Percentiles rank a stretch among this genome's conserved stretches.
Conservation (phyloP, 2,113 vertebrate species). For the Probosciger aterrimus region DNA sequence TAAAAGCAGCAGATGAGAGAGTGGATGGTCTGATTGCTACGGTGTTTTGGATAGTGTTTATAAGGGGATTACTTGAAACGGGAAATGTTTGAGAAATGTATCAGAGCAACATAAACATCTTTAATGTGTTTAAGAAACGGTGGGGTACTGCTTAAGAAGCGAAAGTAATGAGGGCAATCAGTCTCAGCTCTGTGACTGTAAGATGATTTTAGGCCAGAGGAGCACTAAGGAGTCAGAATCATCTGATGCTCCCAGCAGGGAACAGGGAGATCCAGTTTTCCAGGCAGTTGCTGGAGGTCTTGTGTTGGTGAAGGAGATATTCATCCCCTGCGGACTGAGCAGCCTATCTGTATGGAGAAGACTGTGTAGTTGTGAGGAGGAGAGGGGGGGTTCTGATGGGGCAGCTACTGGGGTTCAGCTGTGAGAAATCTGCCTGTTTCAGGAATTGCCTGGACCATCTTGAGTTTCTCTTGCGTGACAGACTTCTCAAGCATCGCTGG, state of each 20-base stretch:
- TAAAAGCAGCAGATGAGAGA: background rate
- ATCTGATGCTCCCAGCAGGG: background rate
- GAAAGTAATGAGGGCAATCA: background rate
- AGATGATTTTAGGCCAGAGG: background rate
- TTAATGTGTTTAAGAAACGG: background rate
- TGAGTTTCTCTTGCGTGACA: conserved; percentile 45
- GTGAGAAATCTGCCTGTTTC: conserved; percentile 1
- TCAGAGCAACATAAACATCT: background rate
- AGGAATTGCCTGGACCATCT: conserved; percentile 34
- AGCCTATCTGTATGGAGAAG: background rate
- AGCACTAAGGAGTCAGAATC: background rate
- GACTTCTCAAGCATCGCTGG: conserved; percentile 50
- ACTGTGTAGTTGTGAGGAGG: background rate
- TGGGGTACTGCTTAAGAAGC: background rate
- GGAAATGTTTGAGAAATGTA: background rate
- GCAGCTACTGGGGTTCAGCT: background rate
- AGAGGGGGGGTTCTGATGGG: background rate
- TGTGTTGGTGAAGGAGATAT: background rate
- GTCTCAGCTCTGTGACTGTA: background rate
- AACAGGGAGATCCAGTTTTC: background rate
- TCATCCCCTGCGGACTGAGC: background rate
- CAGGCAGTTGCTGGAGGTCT: background rate
- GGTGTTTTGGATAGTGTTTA: background rate
- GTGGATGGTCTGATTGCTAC: background rate
- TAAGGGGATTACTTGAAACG: background rate